phyloP scores from a whole-genome alignment of 2,797 vertebrate genomes.

The Salmo trutta region DNA sequence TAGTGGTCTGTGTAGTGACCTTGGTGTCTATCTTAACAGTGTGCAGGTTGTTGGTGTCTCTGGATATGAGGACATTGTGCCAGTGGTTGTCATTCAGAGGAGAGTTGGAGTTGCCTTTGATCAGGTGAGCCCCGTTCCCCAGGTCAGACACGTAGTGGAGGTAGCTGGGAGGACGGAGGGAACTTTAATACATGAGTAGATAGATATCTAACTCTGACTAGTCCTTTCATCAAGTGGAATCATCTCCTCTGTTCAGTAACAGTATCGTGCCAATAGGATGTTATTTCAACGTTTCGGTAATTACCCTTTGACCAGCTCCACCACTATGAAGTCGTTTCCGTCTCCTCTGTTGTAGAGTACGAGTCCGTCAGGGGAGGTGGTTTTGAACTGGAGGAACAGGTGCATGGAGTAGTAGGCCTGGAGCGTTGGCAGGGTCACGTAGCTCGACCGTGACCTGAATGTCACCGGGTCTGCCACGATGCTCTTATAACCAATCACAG shows the following conservation, averaged over 20 bases:
- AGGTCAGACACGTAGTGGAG: slow-evolving; percentile 98
- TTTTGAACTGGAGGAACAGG: slow-evolving; percentile 99
- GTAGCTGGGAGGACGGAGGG: slow-evolving; percentile 75
- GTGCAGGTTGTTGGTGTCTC: slow-evolving; percentile 96
- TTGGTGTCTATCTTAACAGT: slow-evolving; percentile 98
- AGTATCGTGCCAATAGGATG: neutral
- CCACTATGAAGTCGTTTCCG: slow-evolving; percentile 97
- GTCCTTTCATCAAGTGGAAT: too few relatives aligned
- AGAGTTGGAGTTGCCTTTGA: slow-evolving; percentile 98
- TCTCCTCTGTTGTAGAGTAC: slow-evolving; percentile 97
- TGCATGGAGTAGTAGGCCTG: slow-evolving; percentile 99
- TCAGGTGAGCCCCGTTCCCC: slow-evolving; percentile 96
- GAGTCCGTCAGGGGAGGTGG: slow-evolving; percentile 94
- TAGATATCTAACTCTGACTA: neutral
- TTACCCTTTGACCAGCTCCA: slow-evolving; percentile 99
- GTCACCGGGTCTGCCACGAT: slow-evolving; percentile 98
- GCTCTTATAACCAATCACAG: slow-evolving; percentile 96
- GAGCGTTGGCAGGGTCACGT: slow-evolving; percentile 92
- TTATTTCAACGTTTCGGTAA: neutral
- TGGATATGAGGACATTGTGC: slow-evolving; percentile 98
- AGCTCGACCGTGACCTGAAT: slow-evolving; percentile 97
- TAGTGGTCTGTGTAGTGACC: slow-evolving; percentile 96
- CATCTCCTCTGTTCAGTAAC: neutral
- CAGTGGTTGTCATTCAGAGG: slow-evolving; percentile 98
- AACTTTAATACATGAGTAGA: neutral